Evolutionary conservation across 1,140 invertebrate genomes (phyloP), one percentile per base, ranked within the genome.

Genomic region (Limonius californicus): DNA sequence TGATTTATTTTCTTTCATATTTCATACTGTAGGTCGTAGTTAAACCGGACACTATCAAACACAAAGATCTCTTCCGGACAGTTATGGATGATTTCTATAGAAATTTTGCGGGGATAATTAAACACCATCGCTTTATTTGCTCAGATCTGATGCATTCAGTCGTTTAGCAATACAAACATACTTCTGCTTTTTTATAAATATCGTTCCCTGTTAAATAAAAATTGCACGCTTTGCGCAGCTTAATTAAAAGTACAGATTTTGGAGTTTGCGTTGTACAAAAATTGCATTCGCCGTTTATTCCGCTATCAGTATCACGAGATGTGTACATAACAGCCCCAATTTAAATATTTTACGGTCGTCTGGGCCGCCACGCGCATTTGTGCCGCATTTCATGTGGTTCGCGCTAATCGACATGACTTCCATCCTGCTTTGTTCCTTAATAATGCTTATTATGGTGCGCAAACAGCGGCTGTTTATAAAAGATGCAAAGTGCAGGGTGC

Each of bases 271-370:
- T n/a, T n/a, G n/a, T n/a, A 66, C 65, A 67, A 58, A 69, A 62
- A 59, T 27, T 27, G 65, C 62, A 62, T 64, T 59, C 50, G 61
- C 62, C 59, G 65, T 61, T 63, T 59, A 54, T 63, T 70, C 67
- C 63, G 60, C 68, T 65, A 68, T 70, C 66, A 66, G 20, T 60
- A 64, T 43, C 67, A 68, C 54, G 58, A 64, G 59, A 66, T 68
- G 68, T 67, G 68, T 67, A 60, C 64, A 68, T 64, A 68, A 66
- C 66, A 66, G 62, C 62, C 64, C 64, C 66, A 68, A 70, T 70
- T 68, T 68, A 70, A 70, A 70, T 70, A 68, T 70, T 70, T 70
- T 61, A 68, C 62, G 63, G 63, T 64, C 42, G 30, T 58, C 47
- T 68, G 67, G 54, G 53, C 42, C 32, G 60, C 63, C 59, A 65